These are phyloP conservation scores for Drosophila kanekoi DNA, from an alignment of 2,888 invertebrate genomes.

Conservation along the genomic window DNA sequence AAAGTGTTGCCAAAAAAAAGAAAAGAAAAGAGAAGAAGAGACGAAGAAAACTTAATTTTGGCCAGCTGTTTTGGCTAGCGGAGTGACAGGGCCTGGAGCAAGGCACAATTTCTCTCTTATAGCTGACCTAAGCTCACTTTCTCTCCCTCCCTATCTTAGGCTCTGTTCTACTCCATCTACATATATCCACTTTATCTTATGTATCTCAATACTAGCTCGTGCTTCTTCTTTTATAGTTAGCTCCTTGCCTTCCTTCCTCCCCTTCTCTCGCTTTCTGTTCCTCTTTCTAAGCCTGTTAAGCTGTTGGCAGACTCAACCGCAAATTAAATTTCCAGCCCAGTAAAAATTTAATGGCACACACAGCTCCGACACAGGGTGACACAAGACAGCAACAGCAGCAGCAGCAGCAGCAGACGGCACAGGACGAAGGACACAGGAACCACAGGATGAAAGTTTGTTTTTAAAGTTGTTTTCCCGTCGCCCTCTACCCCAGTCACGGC, in stretches of 20 bases:
- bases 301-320: slow-evolving; percentile 59
- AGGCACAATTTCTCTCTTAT: slow-evolving; percentile 36
- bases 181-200: slow-evolving; percentile 4
- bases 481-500: not conserved
- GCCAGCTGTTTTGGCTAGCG: not conserved
- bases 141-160: not conserved
- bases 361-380: slow-evolving; percentile 17
- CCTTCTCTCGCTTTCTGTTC: not conserved
- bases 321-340: slow-evolving; percentile 66
- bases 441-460: slow-evolving; percentile 44
- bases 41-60: slow-evolving; percentile 1
- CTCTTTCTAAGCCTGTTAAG: slow-evolving; percentile 40
- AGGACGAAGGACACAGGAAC: slow-evolving; percentile 18
- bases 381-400: not conserved
- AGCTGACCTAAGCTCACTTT: slow-evolving; percentile 36
- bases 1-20: slow-evolving; percentile 35
- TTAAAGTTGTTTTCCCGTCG: slow-evolving; percentile 50
- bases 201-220: not conserved
- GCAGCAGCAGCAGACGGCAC: not conserved
- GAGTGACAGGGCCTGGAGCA: too few relatives aligned
- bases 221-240: not conserved
- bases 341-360: slow-evolving; percentile 70
- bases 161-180: not conserved
- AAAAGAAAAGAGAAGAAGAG: not conserved
- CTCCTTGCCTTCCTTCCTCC: not conserved